Evolutionary conservation across 2,888 invertebrate species (phyloP).

Genomic region (Camponotus fellah): DNA sequence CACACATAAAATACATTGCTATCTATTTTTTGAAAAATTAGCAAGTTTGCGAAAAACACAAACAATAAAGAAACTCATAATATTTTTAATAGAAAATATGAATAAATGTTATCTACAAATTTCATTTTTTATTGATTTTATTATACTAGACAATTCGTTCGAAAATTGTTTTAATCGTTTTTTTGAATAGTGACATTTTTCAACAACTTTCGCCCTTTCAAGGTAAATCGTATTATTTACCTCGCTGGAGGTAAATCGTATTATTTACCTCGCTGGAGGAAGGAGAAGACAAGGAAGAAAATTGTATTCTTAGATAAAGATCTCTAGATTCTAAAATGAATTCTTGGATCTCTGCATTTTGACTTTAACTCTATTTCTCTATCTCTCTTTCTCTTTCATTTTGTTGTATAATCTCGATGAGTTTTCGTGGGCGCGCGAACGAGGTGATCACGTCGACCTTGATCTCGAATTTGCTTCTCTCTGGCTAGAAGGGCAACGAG

Average conservation of each 20-base stretch:
- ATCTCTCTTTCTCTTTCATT: slow-evolving; percentile 1
- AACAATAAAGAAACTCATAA: not conserved
- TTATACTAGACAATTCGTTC: not conserved
- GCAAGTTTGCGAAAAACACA: not conserved
- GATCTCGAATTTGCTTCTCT: slow-evolving; percentile 70
- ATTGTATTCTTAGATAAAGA: not conserved
- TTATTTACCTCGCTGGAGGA: not conserved
- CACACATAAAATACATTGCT: too few relatives aligned
- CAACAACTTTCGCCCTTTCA: not conserved
- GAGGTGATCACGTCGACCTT: slow-evolving; percentile 66
- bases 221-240: not conserved
- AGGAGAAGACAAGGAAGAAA: not conserved
- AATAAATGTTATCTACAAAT: not conserved
- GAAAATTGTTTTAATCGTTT: not conserved
- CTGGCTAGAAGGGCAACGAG: slow-evolving; percentile 39
- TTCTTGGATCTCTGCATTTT: slow-evolving; percentile 15
- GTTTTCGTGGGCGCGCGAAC: slow-evolving; percentile 31
- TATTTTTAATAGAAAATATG: not conserved
- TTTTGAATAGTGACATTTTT: not conserved
- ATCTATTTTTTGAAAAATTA: not conserved
- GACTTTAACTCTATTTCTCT: not conserved
- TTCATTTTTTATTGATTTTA: not conserved
- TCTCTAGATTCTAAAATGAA: not conserved
- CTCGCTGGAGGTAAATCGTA: not conserved
- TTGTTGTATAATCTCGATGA: slow-evolving; percentile 51